Conservation (phyloP, 2,797 vertebrate species). For the Rhabdophis nuchalis region DNA sequence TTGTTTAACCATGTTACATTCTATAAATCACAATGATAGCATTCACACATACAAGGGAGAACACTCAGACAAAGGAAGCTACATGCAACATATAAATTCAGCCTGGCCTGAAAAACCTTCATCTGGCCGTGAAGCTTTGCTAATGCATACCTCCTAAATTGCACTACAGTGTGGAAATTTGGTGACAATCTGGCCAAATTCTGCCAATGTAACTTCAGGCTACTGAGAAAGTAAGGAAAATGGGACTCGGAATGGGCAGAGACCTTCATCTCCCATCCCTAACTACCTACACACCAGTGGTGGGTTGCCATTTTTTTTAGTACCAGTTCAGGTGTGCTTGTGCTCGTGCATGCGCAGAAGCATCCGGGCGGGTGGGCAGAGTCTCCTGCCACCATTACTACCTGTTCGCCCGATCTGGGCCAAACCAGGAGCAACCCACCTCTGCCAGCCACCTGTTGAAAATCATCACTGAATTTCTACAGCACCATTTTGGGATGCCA, state of each 20-base stretch:
- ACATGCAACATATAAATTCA: background rate
- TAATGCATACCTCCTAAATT: background rate
- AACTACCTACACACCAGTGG: background rate
- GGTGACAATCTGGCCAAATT: background rate
- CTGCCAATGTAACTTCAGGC: background rate
- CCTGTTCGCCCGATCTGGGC: no score
- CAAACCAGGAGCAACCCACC: no score
- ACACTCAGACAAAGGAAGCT: background rate
- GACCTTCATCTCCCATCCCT: background rate
- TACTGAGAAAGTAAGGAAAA: background rate
- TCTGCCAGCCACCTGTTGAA: background rate
- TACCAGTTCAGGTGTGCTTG: no score
- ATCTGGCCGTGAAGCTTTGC: background rate
- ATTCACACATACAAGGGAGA: background rate
- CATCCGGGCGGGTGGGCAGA: no score
- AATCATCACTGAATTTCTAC: background rate
- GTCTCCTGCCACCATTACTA: no score
- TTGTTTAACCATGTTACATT: background rate
- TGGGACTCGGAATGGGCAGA: background rate
- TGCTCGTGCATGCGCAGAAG: no score
- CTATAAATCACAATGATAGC: background rate
- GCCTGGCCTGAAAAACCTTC: background rate
- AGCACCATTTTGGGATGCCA: background rate
- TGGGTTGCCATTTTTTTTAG: no score
- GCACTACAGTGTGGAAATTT: background rate